Conservation (phyloP, 2,888 invertebrate species). For the Agriotes lineatus region DNA sequence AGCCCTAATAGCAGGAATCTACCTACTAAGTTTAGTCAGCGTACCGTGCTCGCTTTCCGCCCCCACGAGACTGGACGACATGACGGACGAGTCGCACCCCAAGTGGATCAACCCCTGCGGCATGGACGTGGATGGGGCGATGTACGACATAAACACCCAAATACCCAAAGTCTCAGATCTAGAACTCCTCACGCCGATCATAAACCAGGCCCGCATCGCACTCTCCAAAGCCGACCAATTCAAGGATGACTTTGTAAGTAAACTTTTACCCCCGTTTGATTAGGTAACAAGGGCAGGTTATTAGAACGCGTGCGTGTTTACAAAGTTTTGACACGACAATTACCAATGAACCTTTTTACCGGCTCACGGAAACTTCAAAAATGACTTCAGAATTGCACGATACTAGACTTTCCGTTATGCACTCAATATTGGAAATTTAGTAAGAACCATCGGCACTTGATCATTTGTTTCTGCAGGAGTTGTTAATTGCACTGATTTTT, state of each 20-base stretch:
- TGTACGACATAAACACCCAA: constrained; percentile 44
- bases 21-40: constrained; percentile 61
- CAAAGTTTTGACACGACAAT: too few species aligned
- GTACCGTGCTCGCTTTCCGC: constrained; percentile 62
- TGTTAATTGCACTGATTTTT: too few species aligned
- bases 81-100: constrained; percentile 52
- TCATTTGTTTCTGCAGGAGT: too few species aligned
- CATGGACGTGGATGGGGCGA: constrained; percentile 49
- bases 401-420: too few species aligned
- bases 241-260: constrained; percentile 68
- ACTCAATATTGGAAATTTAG: too few species aligned
- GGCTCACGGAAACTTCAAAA: too few species aligned
- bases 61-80: constrained; percentile 53
- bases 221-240: constrained; percentile 64
- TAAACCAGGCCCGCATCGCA: constrained; percentile 66
- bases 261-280: not conserved
- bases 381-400: too few species aligned
- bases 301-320: too few species aligned
- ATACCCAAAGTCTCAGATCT: constrained; percentile 60
- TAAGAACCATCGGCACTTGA: too few species aligned
- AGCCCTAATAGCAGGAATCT: constrained; percentile 63
- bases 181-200: constrained; percentile 64
- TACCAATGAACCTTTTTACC: too few species aligned
- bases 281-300: not conserved
- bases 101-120: constrained; percentile 70